Evolutionary conservation across 2,797 vertebrate species (phyloP).

Genomic region (Siniperca undulata): DNA sequence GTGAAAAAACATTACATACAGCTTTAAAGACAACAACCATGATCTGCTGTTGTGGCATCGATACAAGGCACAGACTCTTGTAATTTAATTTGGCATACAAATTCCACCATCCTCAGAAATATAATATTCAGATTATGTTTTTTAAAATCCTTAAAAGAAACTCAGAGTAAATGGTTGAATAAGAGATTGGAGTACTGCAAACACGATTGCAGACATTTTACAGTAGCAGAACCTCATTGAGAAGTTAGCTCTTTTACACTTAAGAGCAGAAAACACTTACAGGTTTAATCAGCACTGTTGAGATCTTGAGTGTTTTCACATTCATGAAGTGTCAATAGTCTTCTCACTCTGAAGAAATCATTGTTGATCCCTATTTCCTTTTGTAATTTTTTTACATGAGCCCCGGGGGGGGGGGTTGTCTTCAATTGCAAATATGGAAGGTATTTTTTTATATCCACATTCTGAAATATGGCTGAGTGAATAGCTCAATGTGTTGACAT

Average conservation of each 20-base stretch:
- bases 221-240: neutral
- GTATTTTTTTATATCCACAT: neutral
- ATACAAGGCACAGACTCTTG: neutral
- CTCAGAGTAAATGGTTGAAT: neutral
- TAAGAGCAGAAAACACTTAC: neutral
- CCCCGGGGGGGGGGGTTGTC: no score
- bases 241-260: no score
- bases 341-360: neutral
- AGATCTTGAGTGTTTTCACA: conserved; percentile 9
- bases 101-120: neutral
- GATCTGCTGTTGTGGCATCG: neutral
- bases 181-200: neutral
- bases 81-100: neutral
- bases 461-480: neutral
- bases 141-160: neutral
- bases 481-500: neutral
- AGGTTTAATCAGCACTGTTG: conserved; percentile 10
- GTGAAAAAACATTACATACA: neutral
- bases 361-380: neutral
- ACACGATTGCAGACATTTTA: neutral
- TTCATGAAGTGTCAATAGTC: neutral
- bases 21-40: neutral
- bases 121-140: no score
- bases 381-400: neutral
- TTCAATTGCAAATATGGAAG: neutral